Conservation (phyloP, 1,140 invertebrate genomes). For the Leptinotarsa defecta region DNA sequence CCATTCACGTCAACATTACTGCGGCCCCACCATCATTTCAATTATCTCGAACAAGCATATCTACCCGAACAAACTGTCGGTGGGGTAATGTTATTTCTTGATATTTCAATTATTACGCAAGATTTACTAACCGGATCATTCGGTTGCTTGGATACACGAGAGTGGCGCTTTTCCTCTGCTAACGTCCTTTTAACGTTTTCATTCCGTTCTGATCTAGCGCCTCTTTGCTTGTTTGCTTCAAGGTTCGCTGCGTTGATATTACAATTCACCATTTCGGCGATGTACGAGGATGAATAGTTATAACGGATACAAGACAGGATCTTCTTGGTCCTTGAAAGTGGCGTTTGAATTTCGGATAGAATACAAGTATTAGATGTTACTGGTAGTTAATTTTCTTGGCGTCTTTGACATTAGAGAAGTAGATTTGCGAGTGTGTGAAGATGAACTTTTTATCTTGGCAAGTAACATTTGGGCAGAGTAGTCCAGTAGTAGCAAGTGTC, state of each 20-base stretch:
- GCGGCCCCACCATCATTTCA: slow-evolving; percentile 16
- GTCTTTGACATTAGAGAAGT: too few species aligned
- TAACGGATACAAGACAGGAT: too few species aligned
- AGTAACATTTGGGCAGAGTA: too few species aligned
- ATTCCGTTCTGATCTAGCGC: background rate
- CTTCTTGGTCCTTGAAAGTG: too few species aligned
- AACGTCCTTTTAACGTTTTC: background rate
- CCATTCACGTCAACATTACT: background rate
- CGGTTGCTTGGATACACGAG: slow-evolving; percentile 37
- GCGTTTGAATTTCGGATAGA: too few species aligned
- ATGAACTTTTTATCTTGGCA: too few species aligned
- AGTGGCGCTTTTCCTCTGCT: background rate
- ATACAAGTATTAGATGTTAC: too few species aligned
- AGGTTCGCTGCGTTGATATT: background rate
- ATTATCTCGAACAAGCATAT: slow-evolving; percentile 24
- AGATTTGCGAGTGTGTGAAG: too few species aligned
- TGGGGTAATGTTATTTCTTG: slow-evolving; percentile 33
- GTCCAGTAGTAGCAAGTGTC: too few species aligned
- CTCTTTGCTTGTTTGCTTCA: background rate
- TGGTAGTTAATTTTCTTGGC: too few species aligned
- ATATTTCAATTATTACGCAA: slow-evolving; percentile 49
- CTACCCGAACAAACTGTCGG: slow-evolving; percentile 9
- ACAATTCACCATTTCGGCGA: too few species aligned
- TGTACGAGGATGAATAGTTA: too few species aligned
- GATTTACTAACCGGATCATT: slow-evolving; percentile 48